phyloP scores from a whole-genome alignment of 2,113 vertebrate species.

The Gobius niger region DNA sequence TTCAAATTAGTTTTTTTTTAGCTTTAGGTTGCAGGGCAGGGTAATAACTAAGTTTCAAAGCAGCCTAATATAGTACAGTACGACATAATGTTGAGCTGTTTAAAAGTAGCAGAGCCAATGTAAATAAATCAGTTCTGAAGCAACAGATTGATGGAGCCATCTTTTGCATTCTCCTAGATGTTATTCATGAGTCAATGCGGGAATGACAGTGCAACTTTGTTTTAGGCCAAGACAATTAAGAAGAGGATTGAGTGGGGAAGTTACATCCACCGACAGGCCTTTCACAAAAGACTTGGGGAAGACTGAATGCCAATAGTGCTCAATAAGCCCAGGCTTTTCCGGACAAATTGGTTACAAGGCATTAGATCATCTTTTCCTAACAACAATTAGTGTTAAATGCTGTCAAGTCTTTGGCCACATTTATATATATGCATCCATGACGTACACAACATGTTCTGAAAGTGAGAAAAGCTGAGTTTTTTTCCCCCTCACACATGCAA shows the following conservation, averaged over 20 bases:
- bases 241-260: slow-evolving; percentile 17
- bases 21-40: background rate
- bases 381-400: background rate
- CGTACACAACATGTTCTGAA: slow-evolving; percentile 12
- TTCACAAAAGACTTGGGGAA: slow-evolving; percentile 5
- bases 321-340: background rate
- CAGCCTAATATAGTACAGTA: slow-evolving; percentile 4
- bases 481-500: slow-evolving; percentile 11
- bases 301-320: background rate
- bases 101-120: background rate
- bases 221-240: slow-evolving; percentile 20
- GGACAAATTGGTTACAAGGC: slow-evolving; percentile 1
- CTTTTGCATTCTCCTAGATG: slow-evolving; percentile 9
- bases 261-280: background rate
- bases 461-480: slow-evolving; percentile 12
- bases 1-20: slow-evolving; percentile 9
- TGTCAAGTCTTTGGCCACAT: background rate
- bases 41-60: slow-evolving; percentile 11
- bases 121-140: slow-evolving; percentile 2
- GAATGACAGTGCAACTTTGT: slow-evolving; percentile 7
- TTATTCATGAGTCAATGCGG: slow-evolving; percentile 16
- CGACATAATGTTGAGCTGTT: slow-evolving; percentile 10
- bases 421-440: slow-evolving; percentile 10
- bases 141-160: slow-evolving; percentile 6
- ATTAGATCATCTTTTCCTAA: background rate